phyloP scores from a whole-genome alignment of 2,888 invertebrate genomes.

The Pegoplata infirma region DNA sequence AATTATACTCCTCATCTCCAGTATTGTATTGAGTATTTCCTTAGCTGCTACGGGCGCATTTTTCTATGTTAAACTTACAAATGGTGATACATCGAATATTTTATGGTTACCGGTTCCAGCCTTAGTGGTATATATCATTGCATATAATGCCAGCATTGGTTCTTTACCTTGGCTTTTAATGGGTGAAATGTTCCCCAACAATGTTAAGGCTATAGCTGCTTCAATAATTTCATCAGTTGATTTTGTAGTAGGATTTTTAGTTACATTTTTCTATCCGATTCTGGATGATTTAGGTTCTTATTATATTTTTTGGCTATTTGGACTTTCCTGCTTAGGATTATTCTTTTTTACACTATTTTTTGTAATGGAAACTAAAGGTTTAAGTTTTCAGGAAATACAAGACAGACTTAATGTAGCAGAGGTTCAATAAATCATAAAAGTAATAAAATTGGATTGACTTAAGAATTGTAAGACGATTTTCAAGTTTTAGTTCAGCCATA shows the following conservation, averaged over 20 bases:
- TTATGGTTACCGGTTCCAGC: slow-evolving; percentile 86
- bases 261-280: slow-evolving; percentile 84
- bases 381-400: slow-evolving; percentile 90
- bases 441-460: too few species aligned
- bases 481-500: slow-evolving; percentile 65
- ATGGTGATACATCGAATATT: slow-evolving; percentile 75
- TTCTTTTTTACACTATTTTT: slow-evolving; percentile 86
- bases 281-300: slow-evolving; percentile 83
- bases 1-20: slow-evolving; percentile 85
- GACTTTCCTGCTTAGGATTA: slow-evolving; percentile 80
- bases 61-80: slow-evolving; percentile 81
- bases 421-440: too few species aligned
- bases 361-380: slow-evolving; percentile 94
- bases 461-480: too few species aligned
- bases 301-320: slow-evolving; percentile 86
- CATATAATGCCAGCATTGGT: slow-evolving; percentile 88
- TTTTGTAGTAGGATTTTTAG: slow-evolving; percentile 84
- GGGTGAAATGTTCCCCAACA: slow-evolving; percentile 89
- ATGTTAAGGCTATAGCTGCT: slow-evolving; percentile 88
- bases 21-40: slow-evolving; percentile 83
- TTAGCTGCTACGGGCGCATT: slow-evolving; percentile 82
- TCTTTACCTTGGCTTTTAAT: slow-evolving; percentile 90
- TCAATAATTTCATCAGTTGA: slow-evolving; percentile 90
- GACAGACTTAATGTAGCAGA: slow-evolving; percentile 83
- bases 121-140: slow-evolving; percentile 85